A percentile compares a stretch with the other conserved stretches of the same genome.
phyloP scores from a whole-genome alignment of 2,113 vertebrate species.

The Rhineura floridana region DNA sequence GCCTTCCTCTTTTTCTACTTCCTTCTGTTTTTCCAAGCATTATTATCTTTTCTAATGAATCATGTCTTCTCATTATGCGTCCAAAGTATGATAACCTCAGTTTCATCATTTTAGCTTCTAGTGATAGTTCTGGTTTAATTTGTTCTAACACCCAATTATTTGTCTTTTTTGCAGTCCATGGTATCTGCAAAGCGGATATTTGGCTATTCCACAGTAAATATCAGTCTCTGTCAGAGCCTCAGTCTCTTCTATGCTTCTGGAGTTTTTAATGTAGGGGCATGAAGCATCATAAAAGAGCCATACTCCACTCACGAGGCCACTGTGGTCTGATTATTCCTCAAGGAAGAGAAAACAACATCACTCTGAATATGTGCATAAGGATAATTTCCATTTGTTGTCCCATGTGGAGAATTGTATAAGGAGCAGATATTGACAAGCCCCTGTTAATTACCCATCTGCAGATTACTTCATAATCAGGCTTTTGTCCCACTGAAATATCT shows the following conservation, averaged over 20 bases:
- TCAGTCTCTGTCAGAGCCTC: neutral
- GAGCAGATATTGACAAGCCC: constrained; percentile 20
- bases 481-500: neutral
- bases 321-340: neutral
- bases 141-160: too few relatives aligned
- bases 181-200: too few relatives aligned
- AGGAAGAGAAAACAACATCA: neutral
- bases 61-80: too few relatives aligned
- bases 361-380: neutral
- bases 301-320: neutral
- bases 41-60: too few relatives aligned
- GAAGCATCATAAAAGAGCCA: neutral
- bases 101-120: too few relatives aligned
- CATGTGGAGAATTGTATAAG: neutral
- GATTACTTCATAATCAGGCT: constrained; percentile 15
- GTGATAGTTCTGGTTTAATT: too few relatives aligned
- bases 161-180: too few relatives aligned
- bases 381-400: constrained; percentile 14
- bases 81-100: too few relatives aligned
- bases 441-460: constrained; percentile 19
- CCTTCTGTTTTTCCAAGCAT: too few relatives aligned
- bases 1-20: too few relatives aligned
- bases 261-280: neutral
- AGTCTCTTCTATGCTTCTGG: neutral
- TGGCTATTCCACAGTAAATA: neutral